A percentile compares a stretch with the other conserved stretches of the same genome.
These are phyloP conservation scores for Silurus lanzhouensis DNA, from an alignment of 2,797 vertebrate genomes.

Conservation along the genomic window DNA sequence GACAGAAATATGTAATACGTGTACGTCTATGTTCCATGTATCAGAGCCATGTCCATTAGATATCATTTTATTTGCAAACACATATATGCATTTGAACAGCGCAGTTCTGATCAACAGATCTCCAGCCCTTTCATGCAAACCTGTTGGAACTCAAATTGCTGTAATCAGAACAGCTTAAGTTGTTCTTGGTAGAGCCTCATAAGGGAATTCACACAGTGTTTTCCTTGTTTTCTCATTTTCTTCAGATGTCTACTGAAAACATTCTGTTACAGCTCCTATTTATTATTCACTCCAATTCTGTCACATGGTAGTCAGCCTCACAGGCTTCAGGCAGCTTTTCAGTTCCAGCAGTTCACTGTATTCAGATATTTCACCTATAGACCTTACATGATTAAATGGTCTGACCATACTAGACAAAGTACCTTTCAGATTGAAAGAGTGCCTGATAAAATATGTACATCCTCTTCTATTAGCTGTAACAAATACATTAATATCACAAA, in stretches of 20 bases:
- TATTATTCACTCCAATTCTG: slow-evolving; percentile 58
- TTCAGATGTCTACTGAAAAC: slow-evolving; percentile 14
- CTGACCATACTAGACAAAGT: neutral
- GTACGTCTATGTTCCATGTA: neutral
- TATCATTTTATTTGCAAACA: neutral
- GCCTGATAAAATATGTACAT: neutral
- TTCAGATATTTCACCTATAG: neutral
- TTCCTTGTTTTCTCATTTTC: slow-evolving; percentile 16
- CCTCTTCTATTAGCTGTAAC: neutral
- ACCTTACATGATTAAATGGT: neutral
- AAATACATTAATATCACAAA: neutral
- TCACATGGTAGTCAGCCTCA: slow-evolving; percentile 60
- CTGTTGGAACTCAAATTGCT: neutral
- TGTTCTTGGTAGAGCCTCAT: neutral
- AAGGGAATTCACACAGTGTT: slow-evolving; percentile 11
- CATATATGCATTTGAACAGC: neutral
- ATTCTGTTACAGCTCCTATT: slow-evolving; percentile 29
- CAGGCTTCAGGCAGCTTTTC: slow-evolving; percentile 36
- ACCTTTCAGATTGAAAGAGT: neutral
- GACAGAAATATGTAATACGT: slow-evolving; percentile 38
- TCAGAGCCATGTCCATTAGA: neutral
- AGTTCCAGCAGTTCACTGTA: neutral
- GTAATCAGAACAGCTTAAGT: neutral
- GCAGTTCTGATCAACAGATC: neutral
- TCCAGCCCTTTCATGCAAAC: neutral